Base-by-base conservation (phyloP, 2,888 invertebrate genomes). In the Drosophila tripunctata region DNA sequence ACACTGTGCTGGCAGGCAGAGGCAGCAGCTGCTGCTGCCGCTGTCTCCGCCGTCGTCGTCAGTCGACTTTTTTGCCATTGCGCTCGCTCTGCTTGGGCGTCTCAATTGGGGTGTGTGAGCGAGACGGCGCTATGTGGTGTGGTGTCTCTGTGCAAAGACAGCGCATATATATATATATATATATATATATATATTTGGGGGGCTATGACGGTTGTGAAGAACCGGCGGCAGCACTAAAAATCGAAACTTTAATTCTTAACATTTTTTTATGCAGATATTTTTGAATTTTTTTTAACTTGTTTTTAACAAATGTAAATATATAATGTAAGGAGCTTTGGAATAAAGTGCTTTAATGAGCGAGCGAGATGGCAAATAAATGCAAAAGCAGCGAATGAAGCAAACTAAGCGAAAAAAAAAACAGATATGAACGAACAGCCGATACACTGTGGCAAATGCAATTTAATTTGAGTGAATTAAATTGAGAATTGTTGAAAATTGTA, bases 221-320 rank as follows among this genome's bases (percentile, higher is more conserved):
- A 82, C 81, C 81, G 81, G 81, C 81, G 81, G 81, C 83, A 67
- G 72, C 56, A 61, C 56, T 61, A 12, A 61, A 75, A 61, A 75
- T 61, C 75, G 50, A 30, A 61, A 75, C 48, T 57, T 44, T 64
- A 75, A 64, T 71, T 67, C 61, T 41, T n/a, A 17, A 55, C 35
- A 31, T 36, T 19, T 41, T 36, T 36, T 19, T 41, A 58, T 24
- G 7, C 36, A 35, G 22, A 36, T 38, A 17, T 15, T 10, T 36
- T 36, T 15, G 21, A 35, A 36, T 22, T 38, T 17, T 51, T 51
- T 40, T 21, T n/a, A n/a, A n/a, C n/a, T n/a, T n/a, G n/a, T n/a
- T n/a, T n/a, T n/a, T n/a, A n/a, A n/a, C n/a, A 31, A 60, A 57
- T 47, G 45, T 51, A 44, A 50, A 74, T 62, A 50, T 19, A 44